A percentile compares a stretch with the other conserved stretches of the same genome.
These are phyloP conservation scores for Corvus hawaiiensis DNA, from an alignment of 2,113 vertebrate genomes.

Conservation along the genomic window DNA sequence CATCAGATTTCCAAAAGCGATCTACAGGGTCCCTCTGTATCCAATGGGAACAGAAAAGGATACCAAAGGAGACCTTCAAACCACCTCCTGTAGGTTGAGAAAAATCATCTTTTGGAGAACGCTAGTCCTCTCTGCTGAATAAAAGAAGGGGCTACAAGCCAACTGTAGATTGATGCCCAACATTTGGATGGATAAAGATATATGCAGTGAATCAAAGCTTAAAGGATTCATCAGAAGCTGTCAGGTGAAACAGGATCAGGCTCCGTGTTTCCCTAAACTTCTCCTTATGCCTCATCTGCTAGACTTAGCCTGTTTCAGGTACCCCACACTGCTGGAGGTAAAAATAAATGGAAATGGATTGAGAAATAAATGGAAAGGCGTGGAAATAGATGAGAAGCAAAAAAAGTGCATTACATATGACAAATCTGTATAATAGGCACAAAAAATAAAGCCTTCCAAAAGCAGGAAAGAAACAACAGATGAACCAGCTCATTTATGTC, in stretches of 20 bases:
- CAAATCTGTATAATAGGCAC: neutral
- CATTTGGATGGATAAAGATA: neutral
- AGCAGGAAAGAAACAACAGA: neutral
- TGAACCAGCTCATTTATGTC: neutral
- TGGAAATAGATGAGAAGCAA: neutral
- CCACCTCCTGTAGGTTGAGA: neutral
- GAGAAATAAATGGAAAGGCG: neutral
- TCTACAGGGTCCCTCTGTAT: neutral
- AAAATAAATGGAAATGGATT: neutral
- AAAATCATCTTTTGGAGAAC: neutral
- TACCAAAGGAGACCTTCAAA: neutral
- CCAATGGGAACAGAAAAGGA: neutral
- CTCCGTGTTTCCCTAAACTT: neutral
- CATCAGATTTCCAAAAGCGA: neutral
- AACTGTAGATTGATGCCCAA: neutral
- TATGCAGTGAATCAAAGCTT: neutral
- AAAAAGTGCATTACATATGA: neutral
- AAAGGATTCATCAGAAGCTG: neutral
- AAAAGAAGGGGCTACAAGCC: neutral
- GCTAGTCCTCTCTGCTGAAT: neutral
- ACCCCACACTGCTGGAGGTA: neutral
- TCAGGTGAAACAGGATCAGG: neutral
- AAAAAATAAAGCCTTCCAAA: neutral
- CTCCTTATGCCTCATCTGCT: neutral
- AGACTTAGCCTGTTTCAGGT: neutral